phyloP scores from a whole-genome alignment of 2,888 invertebrate genomes.

The Seladonia tumulorum region DNA sequence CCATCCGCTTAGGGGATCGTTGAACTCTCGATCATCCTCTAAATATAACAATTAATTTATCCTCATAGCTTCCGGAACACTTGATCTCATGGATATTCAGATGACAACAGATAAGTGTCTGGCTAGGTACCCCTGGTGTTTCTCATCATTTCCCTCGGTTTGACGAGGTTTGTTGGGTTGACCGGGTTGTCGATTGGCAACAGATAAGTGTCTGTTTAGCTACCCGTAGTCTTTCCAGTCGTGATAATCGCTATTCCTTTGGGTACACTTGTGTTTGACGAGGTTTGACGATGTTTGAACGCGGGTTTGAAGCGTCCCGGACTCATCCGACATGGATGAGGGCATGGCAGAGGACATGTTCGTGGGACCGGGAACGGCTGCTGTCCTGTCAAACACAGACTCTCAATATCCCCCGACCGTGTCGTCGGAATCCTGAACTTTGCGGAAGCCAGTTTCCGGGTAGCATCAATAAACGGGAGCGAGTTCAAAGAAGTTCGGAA shows the following conservation, averaged over 20 bases:
- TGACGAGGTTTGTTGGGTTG: no score
- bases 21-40: background rate
- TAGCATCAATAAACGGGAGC: conserved; percentile 10
- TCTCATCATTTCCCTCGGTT: no score
- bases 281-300: background rate
- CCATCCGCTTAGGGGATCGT: background rate
- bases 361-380: background rate
- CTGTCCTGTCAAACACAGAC: background rate
- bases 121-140: no score
- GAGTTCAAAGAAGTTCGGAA: conserved; percentile 2
- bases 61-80: no score
- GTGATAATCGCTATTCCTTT: background rate
- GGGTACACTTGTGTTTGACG: background rate
- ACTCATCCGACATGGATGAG: no score
- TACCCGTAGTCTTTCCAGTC: background rate
- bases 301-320: background rate
- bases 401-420: background rate
- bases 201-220: background rate
- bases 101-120: no score
- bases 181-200: no score
- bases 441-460: background rate
- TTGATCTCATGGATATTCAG: background rate
- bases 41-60: background rate
- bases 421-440: background rate
- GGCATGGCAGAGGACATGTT: background rate